A percentile compares a stretch with the other conserved stretches of the same genome.
Evolutionary conservation across 37 sponge, comb jelly and placozoan genomes (phyloP).

Genomic region (Axinella damicornis): DNA sequence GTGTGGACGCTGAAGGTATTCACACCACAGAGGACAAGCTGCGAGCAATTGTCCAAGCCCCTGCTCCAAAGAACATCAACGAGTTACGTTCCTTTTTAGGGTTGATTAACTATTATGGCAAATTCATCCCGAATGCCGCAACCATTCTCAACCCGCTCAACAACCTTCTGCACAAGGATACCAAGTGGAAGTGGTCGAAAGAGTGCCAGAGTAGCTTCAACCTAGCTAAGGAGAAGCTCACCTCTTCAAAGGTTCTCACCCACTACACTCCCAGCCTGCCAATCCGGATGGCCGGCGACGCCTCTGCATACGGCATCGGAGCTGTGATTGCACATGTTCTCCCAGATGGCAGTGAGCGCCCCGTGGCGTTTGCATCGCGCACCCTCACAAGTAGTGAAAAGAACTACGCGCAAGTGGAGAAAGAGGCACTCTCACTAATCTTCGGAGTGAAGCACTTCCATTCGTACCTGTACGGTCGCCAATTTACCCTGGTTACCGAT

Average conservation of each 20-base stretch:
- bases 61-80: background rate
- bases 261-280: slow-evolving; percentile 10
- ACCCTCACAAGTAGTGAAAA: background rate
- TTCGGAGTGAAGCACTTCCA: slow-evolving; percentile 6
- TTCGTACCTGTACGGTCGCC: too few species aligned
- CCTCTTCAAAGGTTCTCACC: background rate
- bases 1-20: background rate
- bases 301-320: slow-evolving; percentile 7
- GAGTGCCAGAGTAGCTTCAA: background rate
- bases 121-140: slow-evolving; percentile 1
- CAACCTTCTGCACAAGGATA: background rate
- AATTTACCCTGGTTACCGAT: too few species aligned
- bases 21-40: slow-evolving; percentile 25
- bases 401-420: slow-evolving; percentile 8
- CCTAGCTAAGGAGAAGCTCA: background rate
- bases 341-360: slow-evolving; percentile 11
- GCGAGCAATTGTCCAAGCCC: background rate
- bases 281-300: background rate
- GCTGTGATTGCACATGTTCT: slow-evolving; percentile 8
- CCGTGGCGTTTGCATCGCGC: slow-evolving; percentile 4
- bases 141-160: background rate
- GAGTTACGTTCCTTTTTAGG: slow-evolving; percentile 11
- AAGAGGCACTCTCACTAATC: background rate
- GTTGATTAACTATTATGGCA: background rate
- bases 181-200: slow-evolving; percentile 6